Evolutionary conservation across 2,888 invertebrate genomes (phyloP).

Genomic region (Trypoxylon attenuatum): DNA sequence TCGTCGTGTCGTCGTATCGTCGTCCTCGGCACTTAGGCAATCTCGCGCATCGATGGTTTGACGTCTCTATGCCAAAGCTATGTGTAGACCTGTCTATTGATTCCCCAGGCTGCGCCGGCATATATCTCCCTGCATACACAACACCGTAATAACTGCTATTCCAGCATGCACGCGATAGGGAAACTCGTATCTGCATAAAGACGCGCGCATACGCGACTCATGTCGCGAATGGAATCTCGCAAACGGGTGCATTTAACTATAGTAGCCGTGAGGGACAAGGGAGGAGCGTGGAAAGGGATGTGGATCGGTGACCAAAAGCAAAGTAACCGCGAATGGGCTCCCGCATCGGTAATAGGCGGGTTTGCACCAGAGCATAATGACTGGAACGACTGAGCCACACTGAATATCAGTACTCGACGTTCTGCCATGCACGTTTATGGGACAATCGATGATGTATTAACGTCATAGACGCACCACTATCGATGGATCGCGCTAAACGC

Average conservation of each 20-base stretch:
- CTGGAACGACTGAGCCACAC: slow-evolving; percentile 54
- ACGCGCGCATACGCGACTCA: slow-evolving; percentile 9
- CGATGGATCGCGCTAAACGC: slow-evolving; percentile 19
- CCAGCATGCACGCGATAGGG: slow-evolving; percentile 21
- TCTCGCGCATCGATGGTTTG: slow-evolving; percentile 36
- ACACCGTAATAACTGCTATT: slow-evolving; percentile 45
- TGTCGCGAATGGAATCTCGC: neutral
- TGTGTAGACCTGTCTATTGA: slow-evolving; percentile 35
- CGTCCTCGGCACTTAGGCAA: slow-evolving; percentile 24
- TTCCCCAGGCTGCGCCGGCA: slow-evolving; percentile 26
- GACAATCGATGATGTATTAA: slow-evolving; percentile 65
- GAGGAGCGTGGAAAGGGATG: neutral
- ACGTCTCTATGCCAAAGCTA: slow-evolving; percentile 27
- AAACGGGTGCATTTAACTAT: neutral
- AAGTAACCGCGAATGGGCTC: slow-evolving; percentile 28
- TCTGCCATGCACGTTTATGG: slow-evolving; percentile 47
- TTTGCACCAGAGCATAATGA: slow-evolving; percentile 52
- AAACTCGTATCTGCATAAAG: slow-evolving; percentile 6
- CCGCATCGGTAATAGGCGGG: slow-evolving; percentile 43
- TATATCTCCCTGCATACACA: slow-evolving; percentile 33
- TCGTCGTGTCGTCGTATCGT: neutral
- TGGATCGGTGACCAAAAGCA: neutral
- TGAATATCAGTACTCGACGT: slow-evolving; percentile 51
- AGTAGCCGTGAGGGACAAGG: neutral
- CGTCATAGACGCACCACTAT: slow-evolving; percentile 48